Evolutionary conservation across 2,888 invertebrate species (phyloP).

Genomic region (Mantis religiosa): DNA sequence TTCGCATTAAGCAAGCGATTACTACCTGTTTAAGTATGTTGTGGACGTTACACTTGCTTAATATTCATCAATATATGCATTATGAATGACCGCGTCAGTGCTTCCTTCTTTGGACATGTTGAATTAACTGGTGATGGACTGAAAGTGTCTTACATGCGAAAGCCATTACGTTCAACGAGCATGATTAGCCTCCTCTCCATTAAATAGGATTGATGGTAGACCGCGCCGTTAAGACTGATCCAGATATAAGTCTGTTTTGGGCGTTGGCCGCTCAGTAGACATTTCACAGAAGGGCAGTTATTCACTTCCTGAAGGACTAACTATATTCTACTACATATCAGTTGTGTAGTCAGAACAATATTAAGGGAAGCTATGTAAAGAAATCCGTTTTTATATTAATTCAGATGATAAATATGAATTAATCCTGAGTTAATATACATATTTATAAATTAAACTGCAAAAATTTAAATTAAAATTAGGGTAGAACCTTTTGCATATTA

Average conservation of each 20-base stretch:
- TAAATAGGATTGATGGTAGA: neutral
- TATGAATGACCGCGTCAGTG: neutral
- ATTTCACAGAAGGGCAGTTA: neutral
- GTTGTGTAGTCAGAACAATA: too few species aligned
- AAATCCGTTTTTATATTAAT: too few species aligned
- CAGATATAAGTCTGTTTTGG: neutral
- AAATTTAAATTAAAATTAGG: too few species aligned
- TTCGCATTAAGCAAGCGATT: too few species aligned
- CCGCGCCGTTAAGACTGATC: neutral
- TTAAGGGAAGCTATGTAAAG: too few species aligned
- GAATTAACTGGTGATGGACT: neutral
- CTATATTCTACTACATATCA: too few species aligned
- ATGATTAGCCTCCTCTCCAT: neutral
- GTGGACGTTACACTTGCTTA: neutral
- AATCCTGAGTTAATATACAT: too few species aligned
- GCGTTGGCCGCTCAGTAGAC: neutral
- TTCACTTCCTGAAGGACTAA: neutral
- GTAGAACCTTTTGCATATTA: too few species aligned
- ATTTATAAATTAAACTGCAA: too few species aligned
- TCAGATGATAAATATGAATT: too few species aligned
- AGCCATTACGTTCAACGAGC: neutral
- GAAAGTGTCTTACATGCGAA: neutral
- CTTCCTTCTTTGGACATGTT: neutral
- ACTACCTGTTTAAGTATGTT: too few species aligned
- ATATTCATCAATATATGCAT: neutral